These are phyloP conservation scores for Gulo gulo DNA, from an alignment of 2,113 vertebrate species.

Conservation along the genomic window DNA sequence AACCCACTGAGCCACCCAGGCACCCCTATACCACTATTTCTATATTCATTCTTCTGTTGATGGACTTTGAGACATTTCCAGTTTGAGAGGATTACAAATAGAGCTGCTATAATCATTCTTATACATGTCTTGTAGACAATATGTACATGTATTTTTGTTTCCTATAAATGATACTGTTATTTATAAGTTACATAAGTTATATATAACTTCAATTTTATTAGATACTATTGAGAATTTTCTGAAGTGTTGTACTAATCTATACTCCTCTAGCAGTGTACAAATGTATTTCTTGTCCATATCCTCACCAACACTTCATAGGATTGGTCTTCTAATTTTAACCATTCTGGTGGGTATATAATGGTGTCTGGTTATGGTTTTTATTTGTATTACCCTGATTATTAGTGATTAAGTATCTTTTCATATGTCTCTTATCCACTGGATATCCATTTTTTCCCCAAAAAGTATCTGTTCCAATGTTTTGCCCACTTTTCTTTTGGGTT, in stretches of 20 bases:
- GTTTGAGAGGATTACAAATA: background rate
- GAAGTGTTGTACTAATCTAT: background rate
- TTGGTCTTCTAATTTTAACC: background rate
- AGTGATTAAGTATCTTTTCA: background rate
- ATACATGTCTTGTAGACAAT: background rate
- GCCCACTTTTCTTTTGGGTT: background rate
- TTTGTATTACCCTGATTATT: background rate
- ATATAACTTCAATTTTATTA: background rate
- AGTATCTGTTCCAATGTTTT: background rate
- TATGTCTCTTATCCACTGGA: background rate
- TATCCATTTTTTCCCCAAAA: background rate
- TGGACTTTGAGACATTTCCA: background rate
- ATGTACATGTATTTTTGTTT: background rate
- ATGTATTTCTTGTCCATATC: background rate
- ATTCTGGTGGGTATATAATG: background rate
- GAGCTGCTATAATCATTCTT: background rate
- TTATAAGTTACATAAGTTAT: background rate
- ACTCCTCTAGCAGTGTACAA: background rate
- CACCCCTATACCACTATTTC: background rate
- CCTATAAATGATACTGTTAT: background rate
- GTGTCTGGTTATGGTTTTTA: background rate
- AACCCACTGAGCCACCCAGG: too few species aligned
- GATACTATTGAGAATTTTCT: background rate
- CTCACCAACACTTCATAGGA: background rate
- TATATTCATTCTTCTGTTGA: constrained; percentile 7